phyloP scores from a whole-genome alignment of 2,888 invertebrate genomes.

The Ramazzottius varieornatus region DNA sequence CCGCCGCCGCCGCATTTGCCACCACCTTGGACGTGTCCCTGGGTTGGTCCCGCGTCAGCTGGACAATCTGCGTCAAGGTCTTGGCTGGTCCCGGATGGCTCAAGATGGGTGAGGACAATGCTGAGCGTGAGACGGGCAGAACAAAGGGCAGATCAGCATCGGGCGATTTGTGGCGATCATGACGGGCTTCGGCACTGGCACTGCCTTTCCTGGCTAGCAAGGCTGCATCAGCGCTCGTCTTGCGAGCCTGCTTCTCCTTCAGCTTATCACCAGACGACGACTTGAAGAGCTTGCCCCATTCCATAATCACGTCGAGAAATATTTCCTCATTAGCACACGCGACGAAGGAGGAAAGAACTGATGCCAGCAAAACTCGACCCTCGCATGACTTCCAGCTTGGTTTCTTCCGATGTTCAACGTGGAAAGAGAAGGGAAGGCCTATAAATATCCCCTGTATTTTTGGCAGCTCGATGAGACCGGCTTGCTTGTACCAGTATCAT shows the following conservation, averaged over 20 bases:
- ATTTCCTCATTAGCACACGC: neutral
- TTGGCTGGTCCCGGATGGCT: too few relatives aligned
- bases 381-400: too few relatives aligned
- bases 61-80: conserved; percentile 1
- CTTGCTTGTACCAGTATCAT: too few relatives aligned
- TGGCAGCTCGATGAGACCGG: too few relatives aligned
- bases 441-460: too few relatives aligned
- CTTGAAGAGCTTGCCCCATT: neutral
- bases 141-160: neutral
- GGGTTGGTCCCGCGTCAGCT: neutral
- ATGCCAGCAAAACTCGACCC: too few relatives aligned
- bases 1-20: neutral
- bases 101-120: neutral
- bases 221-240: conserved; percentile 4
- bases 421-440: too few relatives aligned
- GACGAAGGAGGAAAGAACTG: too few relatives aligned
- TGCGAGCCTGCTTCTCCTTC: neutral
- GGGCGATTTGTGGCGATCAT: neutral
- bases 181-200: neutral
- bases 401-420: too few relatives aligned
- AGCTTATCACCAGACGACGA: neutral
- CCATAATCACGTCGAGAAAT: neutral
- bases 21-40: neutral
- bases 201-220: too few relatives aligned
- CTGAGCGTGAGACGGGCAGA: neutral